A percentile compares a stretch with the other conserved stretches of the same genome.
Evolutionary conservation across 1,140 invertebrate species (phyloP).

Genomic region (Chionoecetes opilio): DNA sequence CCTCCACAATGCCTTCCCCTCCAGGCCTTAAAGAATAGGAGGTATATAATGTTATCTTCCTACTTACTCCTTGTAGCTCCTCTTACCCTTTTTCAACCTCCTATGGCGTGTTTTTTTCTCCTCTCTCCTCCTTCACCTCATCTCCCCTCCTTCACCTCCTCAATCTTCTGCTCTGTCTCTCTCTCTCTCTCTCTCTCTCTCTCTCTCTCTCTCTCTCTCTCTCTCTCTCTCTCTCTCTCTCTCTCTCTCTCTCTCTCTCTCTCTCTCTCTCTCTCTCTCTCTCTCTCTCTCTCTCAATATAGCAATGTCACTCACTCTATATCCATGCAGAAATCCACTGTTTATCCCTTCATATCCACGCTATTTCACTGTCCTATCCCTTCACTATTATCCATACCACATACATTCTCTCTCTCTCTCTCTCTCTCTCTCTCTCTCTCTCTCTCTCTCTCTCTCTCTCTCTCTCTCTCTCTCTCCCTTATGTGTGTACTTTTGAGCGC

Average conservation of each 20-base stretch:
- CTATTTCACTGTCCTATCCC: neutral
- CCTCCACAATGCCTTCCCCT: neutral
- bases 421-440: neutral
- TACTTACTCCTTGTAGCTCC: neutral
- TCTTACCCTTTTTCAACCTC: neutral
- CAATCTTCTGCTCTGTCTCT: neutral
- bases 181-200: slow-evolving; percentile 36
- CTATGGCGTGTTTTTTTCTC: neutral
- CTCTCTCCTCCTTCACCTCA: neutral
- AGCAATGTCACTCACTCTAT: no score
- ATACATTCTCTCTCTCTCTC: neutral
- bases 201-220: slow-evolving; percentile 54
- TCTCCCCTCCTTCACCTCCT: neutral
- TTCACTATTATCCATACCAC: no score
- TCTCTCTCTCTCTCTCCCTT: no score
- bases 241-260: neutral
- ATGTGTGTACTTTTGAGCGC: no score
- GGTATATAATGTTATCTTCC: no score
- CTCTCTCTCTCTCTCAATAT: neutral
- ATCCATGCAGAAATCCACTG: no score
- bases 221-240: slow-evolving; percentile 41
- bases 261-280: neutral
- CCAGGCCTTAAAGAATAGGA: no score
- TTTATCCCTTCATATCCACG: neutral
- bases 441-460: neutral